These are phyloP conservation scores for Tychaedon coryphoeus DNA, from an alignment of 2,113 vertebrate species.

Conservation along the genomic window DNA sequence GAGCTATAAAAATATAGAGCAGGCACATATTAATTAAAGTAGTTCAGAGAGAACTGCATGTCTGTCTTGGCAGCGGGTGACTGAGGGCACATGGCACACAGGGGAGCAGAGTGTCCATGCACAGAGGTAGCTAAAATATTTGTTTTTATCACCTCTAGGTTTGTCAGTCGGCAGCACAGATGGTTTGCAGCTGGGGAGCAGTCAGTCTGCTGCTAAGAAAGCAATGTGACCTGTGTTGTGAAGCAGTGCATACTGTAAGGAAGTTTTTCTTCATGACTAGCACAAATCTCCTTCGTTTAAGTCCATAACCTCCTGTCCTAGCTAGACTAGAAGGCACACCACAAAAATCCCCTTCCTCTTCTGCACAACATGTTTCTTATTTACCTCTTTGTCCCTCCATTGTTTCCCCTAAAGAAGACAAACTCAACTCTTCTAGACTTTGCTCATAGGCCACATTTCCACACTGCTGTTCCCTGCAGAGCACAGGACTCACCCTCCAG, in stretches of 20 bases:
- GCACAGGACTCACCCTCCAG: not conserved
- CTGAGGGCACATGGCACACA: not conserved
- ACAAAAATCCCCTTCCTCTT: not conserved
- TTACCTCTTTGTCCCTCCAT: not conserved
- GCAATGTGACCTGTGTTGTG: not conserved
- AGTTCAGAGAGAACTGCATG: not conserved
- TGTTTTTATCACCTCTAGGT: not conserved
- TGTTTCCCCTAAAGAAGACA: not conserved
- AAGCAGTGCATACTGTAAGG: not conserved
- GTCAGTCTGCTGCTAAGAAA: not conserved
- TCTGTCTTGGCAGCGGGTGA: not conserved
- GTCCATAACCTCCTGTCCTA: not conserved
- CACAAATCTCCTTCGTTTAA: not conserved
- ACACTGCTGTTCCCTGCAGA: not conserved
- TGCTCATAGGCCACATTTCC: not conserved
- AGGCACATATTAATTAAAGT: constrained; percentile 13
- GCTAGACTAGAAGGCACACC: not conserved
- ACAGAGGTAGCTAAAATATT: not conserved
- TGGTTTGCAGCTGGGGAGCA: constrained; percentile 14
- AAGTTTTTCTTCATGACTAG: not conserved
- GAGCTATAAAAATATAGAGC: constrained; percentile 35
- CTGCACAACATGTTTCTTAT: not conserved
- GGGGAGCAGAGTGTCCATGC: not conserved
- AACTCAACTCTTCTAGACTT: not conserved
- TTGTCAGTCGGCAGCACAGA: constrained; percentile 1